phyloP scores from a whole-genome alignment of 1,140 invertebrate genomes.

The Lordiphosa clarofinis region DNA sequence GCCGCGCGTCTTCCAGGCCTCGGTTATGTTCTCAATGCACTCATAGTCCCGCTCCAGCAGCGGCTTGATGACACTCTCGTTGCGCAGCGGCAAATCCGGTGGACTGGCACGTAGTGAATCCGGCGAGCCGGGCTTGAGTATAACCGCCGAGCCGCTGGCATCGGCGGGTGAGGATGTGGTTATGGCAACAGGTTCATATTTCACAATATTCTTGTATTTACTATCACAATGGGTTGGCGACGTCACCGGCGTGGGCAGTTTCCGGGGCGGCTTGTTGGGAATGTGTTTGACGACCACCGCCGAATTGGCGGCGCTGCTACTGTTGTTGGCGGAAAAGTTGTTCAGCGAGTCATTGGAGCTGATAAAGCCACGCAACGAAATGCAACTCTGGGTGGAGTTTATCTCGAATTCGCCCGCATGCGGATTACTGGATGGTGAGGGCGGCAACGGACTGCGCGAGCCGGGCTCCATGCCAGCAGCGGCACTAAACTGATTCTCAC shows the following conservation, averaged over 20 bases:
- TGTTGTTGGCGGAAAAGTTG: conserved; percentile 44
- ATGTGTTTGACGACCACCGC: conserved; percentile 48
- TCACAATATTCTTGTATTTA: conserved; percentile 71
- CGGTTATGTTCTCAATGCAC: conserved; percentile 80
- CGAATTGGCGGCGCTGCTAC: conserved; percentile 1
- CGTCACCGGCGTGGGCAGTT: conserved; percentile 46
- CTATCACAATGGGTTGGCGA: conserved; percentile 48
- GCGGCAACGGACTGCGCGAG: conserved; percentile 87
- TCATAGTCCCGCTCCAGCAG: conserved; percentile 67
- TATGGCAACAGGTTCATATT: conserved; percentile 76
- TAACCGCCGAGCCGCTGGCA: conserved; percentile 53
- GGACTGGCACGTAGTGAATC: conserved; percentile 34
- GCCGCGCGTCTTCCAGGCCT: conserved; percentile 89
- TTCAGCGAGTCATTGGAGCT: conserved; percentile 74
- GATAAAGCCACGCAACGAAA: conserved; percentile 64
- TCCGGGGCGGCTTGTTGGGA: conserved; percentile 76
- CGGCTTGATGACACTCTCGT: conserved; percentile 49
- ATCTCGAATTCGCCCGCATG: conserved; percentile 56
- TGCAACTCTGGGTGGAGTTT: conserved; percentile 64
- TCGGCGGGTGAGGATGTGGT: conserved; percentile 64
- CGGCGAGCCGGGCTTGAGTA: conserved; percentile 59
- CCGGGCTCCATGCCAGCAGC: conserved; percentile 87
- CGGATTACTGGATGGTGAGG: conserved; percentile 83
- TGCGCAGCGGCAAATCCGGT: conserved; percentile 62
- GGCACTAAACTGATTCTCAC: conserved; percentile 87